Percentiles rank a stretch among this genome's conserved stretches.
phyloP scores from a whole-genome alignment of 1,140 invertebrate genomes.

The Danaus melanippus region DNA sequence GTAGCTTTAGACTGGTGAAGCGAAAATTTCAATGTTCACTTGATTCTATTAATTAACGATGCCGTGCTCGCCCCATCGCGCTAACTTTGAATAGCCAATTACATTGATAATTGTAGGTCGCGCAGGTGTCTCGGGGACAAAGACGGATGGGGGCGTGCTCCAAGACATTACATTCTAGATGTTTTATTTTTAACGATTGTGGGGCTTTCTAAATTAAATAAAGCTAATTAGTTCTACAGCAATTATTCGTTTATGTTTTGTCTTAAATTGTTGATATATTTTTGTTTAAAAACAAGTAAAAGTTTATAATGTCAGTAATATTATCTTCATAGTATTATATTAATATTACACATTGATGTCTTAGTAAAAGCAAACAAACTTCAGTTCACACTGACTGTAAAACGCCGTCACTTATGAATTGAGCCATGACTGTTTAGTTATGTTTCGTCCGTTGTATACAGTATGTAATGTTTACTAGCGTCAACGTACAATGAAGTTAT shows the following conservation, averaged over 20 bases:
- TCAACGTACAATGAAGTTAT: slow-evolving; percentile 29
- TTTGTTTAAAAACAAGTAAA: no score
- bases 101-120: slow-evolving; percentile 64
- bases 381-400: not conserved
- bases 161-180: slow-evolving; percentile 5
- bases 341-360: not conserved
- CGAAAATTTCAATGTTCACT: slow-evolving; percentile 61
- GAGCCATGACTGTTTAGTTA: slow-evolving; percentile 21
- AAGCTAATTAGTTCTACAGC: no score
- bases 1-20: slow-evolving; percentile 39
- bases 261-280: no score
- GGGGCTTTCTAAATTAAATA: no score
- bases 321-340: no score
- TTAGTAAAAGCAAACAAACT: not conserved
- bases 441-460: slow-evolving; percentile 21
- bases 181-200: no score
- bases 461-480: slow-evolving; percentile 24
- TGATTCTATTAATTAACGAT: slow-evolving; percentile 66
- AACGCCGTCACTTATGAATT: slow-evolving; percentile 14
- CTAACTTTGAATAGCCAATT: slow-evolving; percentile 67
- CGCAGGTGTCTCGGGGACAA: slow-evolving; percentile 55
- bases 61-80: slow-evolving; percentile 53
- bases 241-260: no score
- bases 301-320: no score
- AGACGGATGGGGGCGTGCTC: slow-evolving; percentile 27